A percentile compares a stretch with the other conserved stretches of the same genome.
These are phyloP conservation scores for Cololabis saira DNA, from an alignment of 2,113 vertebrate genomes.

Conservation along the genomic window DNA sequence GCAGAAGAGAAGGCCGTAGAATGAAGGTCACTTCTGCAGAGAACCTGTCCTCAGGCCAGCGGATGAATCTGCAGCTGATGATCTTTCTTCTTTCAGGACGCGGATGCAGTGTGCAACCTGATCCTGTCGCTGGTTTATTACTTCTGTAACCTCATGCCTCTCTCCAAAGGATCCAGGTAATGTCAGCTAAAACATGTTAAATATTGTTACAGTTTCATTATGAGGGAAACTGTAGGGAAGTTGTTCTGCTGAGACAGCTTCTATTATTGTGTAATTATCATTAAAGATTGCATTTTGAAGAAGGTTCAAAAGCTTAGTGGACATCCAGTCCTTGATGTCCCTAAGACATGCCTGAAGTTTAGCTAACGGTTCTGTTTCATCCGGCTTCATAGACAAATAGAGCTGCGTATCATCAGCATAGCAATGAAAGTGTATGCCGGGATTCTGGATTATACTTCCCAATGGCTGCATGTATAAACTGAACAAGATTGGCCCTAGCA, in stretches of 20 bases:
- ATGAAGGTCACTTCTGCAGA: background rate
- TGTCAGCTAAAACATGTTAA: background rate
- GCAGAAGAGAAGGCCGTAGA: background rate
- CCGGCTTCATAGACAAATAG: too few relatives aligned
- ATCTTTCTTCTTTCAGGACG: slow-evolving; percentile 83
- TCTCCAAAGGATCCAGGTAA: slow-evolving; percentile 96
- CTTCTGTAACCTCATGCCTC: slow-evolving; percentile 99
- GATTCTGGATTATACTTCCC: too few relatives aligned
- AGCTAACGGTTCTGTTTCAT: too few relatives aligned
- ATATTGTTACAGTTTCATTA: background rate
- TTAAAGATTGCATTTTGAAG: too few relatives aligned
- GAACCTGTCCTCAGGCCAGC: background rate
- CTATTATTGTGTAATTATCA: too few relatives aligned
- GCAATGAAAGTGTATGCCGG: too few relatives aligned
- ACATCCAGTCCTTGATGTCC: too few relatives aligned
- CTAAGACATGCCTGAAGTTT: too few relatives aligned
- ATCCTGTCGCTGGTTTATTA: slow-evolving; percentile 97
- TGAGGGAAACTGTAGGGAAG: background rate
- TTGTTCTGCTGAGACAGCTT: background rate
- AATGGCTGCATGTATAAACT: too few relatives aligned
- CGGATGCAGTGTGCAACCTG: slow-evolving; percentile 94
- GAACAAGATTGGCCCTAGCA: too few relatives aligned
- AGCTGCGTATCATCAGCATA: too few relatives aligned
- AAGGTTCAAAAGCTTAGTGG: too few relatives aligned
- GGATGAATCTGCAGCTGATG: background rate